Evolutionary conservation across 2,113 vertebrate genomes (phyloP).

Genomic region (Cettia cetti): DNA sequence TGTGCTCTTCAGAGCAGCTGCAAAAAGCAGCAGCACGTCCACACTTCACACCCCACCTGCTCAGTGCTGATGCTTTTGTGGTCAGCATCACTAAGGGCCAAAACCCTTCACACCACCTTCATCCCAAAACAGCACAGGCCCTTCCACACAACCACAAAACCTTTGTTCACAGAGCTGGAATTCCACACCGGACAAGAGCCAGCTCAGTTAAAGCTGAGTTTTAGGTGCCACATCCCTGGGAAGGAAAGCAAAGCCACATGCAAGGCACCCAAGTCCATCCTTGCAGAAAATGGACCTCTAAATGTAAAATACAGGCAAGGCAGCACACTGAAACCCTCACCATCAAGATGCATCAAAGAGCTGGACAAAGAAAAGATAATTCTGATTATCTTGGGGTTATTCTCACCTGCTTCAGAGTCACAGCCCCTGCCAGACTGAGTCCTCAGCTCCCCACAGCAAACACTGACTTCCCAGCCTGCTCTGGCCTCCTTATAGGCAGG

Average conservation of each 20-base stretch:
- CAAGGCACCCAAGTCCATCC: fast-evolving
- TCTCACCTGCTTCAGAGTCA: neutral
- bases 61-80: fast-evolving
- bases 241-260: fast-evolving
- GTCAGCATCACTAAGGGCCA: fast-evolving
- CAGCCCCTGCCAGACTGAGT: fast-evolving
- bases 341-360: fast-evolving
- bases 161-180: fast-evolving
- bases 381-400: fast-evolving
- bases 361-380: fast-evolving
- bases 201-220: neutral
- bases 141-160: too few relatives aligned
- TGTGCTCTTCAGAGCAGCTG: fast-evolving
- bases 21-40: neutral
- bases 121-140: fast-evolving
- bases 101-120: neutral
- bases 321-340: neutral
- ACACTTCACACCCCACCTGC: neutral
- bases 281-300: fast-evolving
- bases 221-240: neutral
- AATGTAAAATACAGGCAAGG: fast-evolving
- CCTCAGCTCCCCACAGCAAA: too few relatives aligned
- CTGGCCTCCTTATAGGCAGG: fast-evolving
- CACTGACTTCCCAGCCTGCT: fast-evolving
- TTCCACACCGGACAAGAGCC: fast-evolving